Base-by-base conservation (phyloP, 2,113 vertebrate species). In the Odocoileus hemionus region DNA sequence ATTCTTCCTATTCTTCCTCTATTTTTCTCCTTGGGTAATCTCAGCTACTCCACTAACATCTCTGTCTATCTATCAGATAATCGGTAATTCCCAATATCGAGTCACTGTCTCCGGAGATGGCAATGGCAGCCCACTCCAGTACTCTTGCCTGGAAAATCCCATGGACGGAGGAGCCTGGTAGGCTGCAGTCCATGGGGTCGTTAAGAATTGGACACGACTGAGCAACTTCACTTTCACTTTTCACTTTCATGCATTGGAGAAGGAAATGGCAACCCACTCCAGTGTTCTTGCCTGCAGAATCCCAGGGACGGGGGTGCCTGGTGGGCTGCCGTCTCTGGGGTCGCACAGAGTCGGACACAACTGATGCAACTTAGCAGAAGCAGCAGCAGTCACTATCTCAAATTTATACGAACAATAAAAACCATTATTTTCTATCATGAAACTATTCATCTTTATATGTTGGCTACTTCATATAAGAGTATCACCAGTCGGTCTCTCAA, bases 371-470 rank as follows among this genome's bases (percentile, higher is more conserved):
- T 50, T 50, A 50, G 47, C 47, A 13, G 47, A 50, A 50, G 47
- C 47, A 50, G 47, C 47, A 50, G 12, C 47, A 50, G 19, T 21
- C 64, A 70, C n/a, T 21, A 70, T 57, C 39, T 67, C 45, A 82
- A 39, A 85, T 39, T 70, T 23, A 70, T 39, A 39, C n/a, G 39
- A 55, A 47, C 64, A 61, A 91, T 45, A 91, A 91, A 95, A 91
- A 50, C 36, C 13, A 86, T 11, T 60, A 17, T 86, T 14, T 67
- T 39, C 52, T 52, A 70, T 58, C 50, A 87, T 87, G 80, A 86
- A 87, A 95, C 21, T 12, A 52, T 82, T 25, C 7, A 25, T 57
- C 52, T 88, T 80, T 87, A 33, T 58, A 33, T 19, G 28, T 61
- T 55, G 76, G 15, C 79, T 78, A 61, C 54, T 54, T 60, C n/a